phyloP scores from a whole-genome alignment of 2,113 vertebrate species.

The Paedocypris sp. region DNA sequence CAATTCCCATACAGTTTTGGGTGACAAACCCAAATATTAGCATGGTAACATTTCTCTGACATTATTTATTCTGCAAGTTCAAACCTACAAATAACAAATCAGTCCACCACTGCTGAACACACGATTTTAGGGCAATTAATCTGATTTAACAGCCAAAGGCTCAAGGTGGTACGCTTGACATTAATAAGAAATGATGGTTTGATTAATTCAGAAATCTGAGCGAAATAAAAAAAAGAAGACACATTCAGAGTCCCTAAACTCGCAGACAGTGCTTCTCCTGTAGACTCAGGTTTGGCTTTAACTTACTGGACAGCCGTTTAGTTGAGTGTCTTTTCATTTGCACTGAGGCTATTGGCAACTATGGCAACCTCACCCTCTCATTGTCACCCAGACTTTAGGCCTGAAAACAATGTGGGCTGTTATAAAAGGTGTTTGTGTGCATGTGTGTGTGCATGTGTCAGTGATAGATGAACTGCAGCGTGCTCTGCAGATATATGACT shows the following conservation, averaged over 20 bases:
- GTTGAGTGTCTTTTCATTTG: conserved; percentile 19
- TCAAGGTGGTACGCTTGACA: too few relatives aligned
- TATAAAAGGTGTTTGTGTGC: conserved; percentile 24
- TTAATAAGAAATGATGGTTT: too few relatives aligned
- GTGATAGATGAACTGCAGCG: conserved; percentile 34
- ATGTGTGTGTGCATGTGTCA: conserved; percentile 19
- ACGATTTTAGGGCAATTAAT: too few relatives aligned
- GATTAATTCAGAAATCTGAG: too few relatives aligned
- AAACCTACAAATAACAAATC: too few relatives aligned
- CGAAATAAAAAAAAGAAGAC: too few relatives aligned
- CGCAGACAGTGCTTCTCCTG: neutral
- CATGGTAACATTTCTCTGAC: too few relatives aligned
- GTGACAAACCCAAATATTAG: too few relatives aligned
- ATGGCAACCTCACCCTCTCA: conserved; percentile 27
- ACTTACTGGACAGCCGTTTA: neutral
- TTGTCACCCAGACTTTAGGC: conserved; percentile 17
- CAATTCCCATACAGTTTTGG: too few relatives aligned
- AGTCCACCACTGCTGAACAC: too few relatives aligned
- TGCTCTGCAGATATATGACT: conserved; percentile 36
- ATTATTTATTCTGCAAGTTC: too few relatives aligned
- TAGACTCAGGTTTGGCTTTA: neutral
- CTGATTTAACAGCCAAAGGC: too few relatives aligned
- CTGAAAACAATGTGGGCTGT: conserved; percentile 16
- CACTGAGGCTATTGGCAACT: conserved; percentile 12
- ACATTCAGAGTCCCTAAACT: neutral